Evolutionary conservation across 2,888 invertebrate genomes (phyloP), one percentile per base, ranked within the genome.

Genomic region (Temnothorax ravouxi): DNA sequence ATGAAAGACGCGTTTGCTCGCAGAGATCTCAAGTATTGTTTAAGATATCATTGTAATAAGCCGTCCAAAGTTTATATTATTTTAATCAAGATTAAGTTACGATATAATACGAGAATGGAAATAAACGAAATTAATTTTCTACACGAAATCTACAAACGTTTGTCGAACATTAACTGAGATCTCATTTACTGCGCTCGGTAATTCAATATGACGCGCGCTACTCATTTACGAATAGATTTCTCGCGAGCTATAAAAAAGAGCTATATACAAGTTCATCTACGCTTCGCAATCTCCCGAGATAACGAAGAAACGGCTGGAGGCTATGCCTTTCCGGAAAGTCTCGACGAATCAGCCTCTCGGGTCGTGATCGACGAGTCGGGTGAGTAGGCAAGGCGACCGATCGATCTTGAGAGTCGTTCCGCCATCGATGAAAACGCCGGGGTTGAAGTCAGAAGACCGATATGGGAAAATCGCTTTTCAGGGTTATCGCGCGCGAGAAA

Each of bases 401-500:
- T 80, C 79, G 79, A 80, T 80, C 79, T 80, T 38, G 72, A 71
- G 56, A 79, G 72, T 79, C 79, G 72, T 47, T 71, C 38, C 38
- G 38, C n/a, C 50, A 15, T 47, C 69, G 67, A 61, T 69, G 80
- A 82, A 77, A 84, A 47, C 59, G 59, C 56, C n/a, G 44, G 56
- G 25, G 38, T 38, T 4, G 47, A 34, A 72, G 79, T 62, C 25
- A 84, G 84, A 85, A 87, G 85, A 86, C 69, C 83, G 89, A 88
- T 86, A 76, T 81, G 86, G 52, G 59, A 82, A 62, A 87, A 88
- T 89, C 84, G 86, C 67, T 87, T 87, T 67, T 82, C 84, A 56
- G 76, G 69, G 69, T 89, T 88, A 88, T 88, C 89, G 89, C 52
- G 61, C 77, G 88, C 64, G 59, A 84, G 75, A 71, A 85, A 77